phyloP scores from a whole-genome alignment of 2,113 vertebrate genomes.

The Python bivittatus region DNA sequence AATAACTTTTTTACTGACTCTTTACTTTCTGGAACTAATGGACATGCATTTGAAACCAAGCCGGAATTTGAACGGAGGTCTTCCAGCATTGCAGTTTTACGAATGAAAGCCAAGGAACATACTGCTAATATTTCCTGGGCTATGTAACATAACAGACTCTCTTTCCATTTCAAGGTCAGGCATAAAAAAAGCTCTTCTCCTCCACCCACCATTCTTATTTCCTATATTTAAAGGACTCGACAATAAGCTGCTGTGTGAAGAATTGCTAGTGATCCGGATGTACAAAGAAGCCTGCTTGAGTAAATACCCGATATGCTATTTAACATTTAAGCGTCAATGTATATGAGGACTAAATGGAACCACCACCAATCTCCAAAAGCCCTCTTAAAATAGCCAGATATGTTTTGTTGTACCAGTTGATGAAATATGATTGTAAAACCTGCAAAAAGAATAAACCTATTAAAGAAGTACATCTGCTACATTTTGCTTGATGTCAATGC shows the following conservation, averaged over 20 bases:
- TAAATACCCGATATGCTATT: constrained; percentile 75
- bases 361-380: constrained; percentile 65
- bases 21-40: constrained; percentile 85
- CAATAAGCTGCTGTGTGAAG: constrained; percentile 77
- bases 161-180: background rate
- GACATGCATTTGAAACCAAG: constrained; percentile 93
- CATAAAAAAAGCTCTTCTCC: background rate
- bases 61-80: constrained; percentile 96
- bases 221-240: constrained; percentile 79
- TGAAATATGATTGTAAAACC: constrained; percentile 73
- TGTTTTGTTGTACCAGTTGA: constrained; percentile 69
- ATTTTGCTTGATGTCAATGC: constrained; percentile 64
- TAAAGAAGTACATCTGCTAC: constrained; percentile 66
- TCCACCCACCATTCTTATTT: constrained; percentile 62
- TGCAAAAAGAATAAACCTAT: constrained; percentile 77
- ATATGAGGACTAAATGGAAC: constrained; percentile 67
- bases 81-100: constrained; percentile 96
- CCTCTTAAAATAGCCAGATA: constrained; percentile 65
- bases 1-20: constrained; percentile 99
- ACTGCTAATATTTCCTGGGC: constrained; percentile 98
- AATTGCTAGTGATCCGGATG: constrained; percentile 75
- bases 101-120: constrained; percentile 99
- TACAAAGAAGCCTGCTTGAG: constrained; percentile 72
- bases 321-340: constrained; percentile 70
- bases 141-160: constrained; percentile 82